These are phyloP conservation scores for Cephus cinctus DNA, from an alignment of 1,140 invertebrate genomes.

Conservation along the genomic window DNA sequence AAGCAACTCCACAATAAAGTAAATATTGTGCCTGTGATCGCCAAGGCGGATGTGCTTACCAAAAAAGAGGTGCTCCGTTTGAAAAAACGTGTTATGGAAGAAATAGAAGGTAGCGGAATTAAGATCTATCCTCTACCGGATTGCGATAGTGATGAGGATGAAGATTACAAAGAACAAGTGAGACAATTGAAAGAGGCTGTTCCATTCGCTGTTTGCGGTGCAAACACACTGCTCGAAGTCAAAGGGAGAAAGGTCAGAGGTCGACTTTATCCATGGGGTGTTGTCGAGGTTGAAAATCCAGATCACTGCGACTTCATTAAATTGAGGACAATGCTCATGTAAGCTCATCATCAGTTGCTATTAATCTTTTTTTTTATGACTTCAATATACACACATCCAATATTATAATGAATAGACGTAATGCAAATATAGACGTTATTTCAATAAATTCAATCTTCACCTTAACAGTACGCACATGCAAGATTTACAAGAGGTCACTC, in stretches of 20 bases:
- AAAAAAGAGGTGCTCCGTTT: slow-evolving; percentile 90
- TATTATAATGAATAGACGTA: slow-evolving; percentile 5
- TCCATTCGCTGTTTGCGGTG: slow-evolving; percentile 98
- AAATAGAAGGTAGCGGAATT: slow-evolving; percentile 80
- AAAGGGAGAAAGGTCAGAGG: slow-evolving; percentile 87
- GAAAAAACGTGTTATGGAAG: slow-evolving; percentile 84
- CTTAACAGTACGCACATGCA: slow-evolving; percentile 88
- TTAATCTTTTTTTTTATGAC: slow-evolving; percentile 7
- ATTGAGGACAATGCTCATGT: slow-evolving; percentile 95
- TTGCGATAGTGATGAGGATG: slow-evolving; percentile 93
- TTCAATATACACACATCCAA: not conserved
- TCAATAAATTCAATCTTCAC: not conserved
- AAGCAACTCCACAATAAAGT: slow-evolving; percentile 97
- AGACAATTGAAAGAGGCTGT: slow-evolving; percentile 88
- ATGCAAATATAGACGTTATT: not conserved
- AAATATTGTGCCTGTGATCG: slow-evolving; percentile 98
- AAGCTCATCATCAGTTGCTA: slow-evolving; percentile 34
- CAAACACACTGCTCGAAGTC: slow-evolving; percentile 88
- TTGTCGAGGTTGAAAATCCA: slow-evolving; percentile 99
- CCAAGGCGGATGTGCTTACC: slow-evolving; percentile 97
- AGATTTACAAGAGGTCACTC: slow-evolving; percentile 93
- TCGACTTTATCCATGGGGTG: slow-evolving; percentile 96
- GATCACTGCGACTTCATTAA: slow-evolving; percentile 99
- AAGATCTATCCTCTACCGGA: slow-evolving; percentile 96
- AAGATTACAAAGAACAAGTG: slow-evolving; percentile 94